Evolutionary conservation across 2,888 invertebrate species (phyloP), one percentile per base, ranked within the genome.

Genomic region (Orthosia cruda): DNA sequence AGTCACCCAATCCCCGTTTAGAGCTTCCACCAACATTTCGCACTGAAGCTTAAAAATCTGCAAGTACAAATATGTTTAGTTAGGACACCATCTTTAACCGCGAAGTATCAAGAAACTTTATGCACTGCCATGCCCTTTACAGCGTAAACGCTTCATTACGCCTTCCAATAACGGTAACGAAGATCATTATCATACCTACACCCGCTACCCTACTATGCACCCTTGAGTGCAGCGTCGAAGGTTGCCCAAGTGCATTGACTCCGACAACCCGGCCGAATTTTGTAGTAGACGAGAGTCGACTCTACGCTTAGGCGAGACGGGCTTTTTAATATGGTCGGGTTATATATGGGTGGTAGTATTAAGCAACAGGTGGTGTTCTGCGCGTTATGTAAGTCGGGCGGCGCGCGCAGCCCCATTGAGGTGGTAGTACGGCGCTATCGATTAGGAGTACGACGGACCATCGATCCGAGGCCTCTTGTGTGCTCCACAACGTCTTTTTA

Each of bases 331-430:
- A 84, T 81, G 76, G 94, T 86, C 78, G 94, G 92, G 89, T 95
- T 94, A 93, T 94, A 95, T 89, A 91, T 93, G 93, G 93, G 93
- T 93, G 94, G 94, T 94, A 94, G 95, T 95, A 94, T 90, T 92
- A 87, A 91, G 94, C 96, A 96, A 96, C 96, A 96, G 96, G 96
- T 96, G 94, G 88, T 86, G 90, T 87, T 91, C 90, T 95, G 95
- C 94, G 95, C 95, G 93, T 95, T 96, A 96, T 94, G 95, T 96
- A 96, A 95, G 93, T 86, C 85, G 68, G 87, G 76, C 92, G 92
- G 95, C 96, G 95, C 96, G 96, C 96, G 96, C 96, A 96, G 78
- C 86, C 91, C 96, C 96, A 96, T 96, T 96, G 93, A 96, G 92
- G 80, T 87, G 90, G 94, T 95, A 91, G 94, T 96, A 96, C 95